These are phyloP conservation scores for Mycogona germanica DNA, from an alignment of 2,888 invertebrate genomes.

Conservation along the genomic window DNA sequence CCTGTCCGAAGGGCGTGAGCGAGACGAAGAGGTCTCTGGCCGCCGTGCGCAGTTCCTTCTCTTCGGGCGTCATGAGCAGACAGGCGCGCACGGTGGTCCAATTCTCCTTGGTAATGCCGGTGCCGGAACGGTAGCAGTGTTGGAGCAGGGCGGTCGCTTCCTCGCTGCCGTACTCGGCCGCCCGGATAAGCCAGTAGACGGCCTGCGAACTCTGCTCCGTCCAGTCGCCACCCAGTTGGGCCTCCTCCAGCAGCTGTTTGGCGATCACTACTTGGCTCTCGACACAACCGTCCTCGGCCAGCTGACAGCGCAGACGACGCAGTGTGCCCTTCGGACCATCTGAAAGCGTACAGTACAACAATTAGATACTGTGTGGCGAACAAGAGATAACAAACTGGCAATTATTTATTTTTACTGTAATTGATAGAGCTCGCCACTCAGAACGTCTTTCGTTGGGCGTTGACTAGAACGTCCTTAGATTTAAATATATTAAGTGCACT, in stretches of 20 bases:
- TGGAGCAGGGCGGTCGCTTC: conserved; percentile 66
- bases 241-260: conserved; percentile 63
- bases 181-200: conserved; percentile 82
- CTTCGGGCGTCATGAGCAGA: conserved; percentile 68
- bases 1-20: conserved; percentile 44
- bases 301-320: conserved; percentile 28
- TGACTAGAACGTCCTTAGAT: no score
- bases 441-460: no score
- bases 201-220: conserved; percentile 58
- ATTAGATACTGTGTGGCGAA: neutral
- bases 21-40: conserved; percentile 70
- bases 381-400: no score
- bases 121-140: conserved; percentile 26
- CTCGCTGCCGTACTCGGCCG: conserved; percentile 80
- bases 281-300: conserved; percentile 79
- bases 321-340: conserved; percentile 28
- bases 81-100: conserved; percentile 62
- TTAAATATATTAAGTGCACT: no score
- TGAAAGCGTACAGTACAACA: neutral
- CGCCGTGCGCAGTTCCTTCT: conserved; percentile 75
- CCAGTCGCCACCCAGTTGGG: conserved; percentile 11
- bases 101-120: conserved; percentile 58
- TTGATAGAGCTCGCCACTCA: no score
- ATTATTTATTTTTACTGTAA: no score
- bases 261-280: conserved; percentile 80